A percentile compares a stretch with the other conserved stretches of the same genome.
Evolutionary conservation across 53 echinoderm and acorn worm genomes (phyloP).

Genomic region (Crossaster papposus): DNA sequence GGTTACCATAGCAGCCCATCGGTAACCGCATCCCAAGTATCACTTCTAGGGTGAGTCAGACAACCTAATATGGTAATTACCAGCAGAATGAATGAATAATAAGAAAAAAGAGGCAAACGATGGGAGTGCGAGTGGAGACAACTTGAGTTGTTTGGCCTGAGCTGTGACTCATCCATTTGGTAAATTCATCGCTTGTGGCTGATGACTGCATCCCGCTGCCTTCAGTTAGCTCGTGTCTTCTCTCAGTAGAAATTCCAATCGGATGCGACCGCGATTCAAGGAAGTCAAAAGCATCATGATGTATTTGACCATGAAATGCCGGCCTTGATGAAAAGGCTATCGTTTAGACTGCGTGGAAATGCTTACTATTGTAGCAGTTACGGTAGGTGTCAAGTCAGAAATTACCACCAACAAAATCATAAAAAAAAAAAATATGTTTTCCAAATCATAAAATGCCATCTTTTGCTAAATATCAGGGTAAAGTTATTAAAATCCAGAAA

Average conservation of each 20-base stretch:
- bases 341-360: neutral
- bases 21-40: conserved; percentile 43
- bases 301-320: conserved; percentile 34
- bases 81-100: conserved; percentile 31
- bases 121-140: neutral
- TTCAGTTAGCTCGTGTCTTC: neutral
- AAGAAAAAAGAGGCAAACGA: neutral
- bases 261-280: neutral
- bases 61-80: conserved; percentile 54
- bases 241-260: conserved; percentile 31
- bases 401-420: neutral
- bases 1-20: conserved; percentile 29
- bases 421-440: too few species aligned
- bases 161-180: conserved; percentile 45
- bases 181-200: conserved; percentile 16
- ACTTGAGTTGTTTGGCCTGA: conserved; percentile 6
- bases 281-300: conserved; percentile 17
- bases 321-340: neutral
- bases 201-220: neutral
- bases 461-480: too few species aligned
- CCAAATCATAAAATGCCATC: too few species aligned
- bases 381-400: neutral
- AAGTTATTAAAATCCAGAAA: too few species aligned
- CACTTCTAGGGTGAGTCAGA: conserved; percentile 39
- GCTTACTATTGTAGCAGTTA: neutral